Percentiles rank a stretch among this genome's conserved stretches.
Evolutionary conservation across 2,888 invertebrate species (phyloP).

Genomic region (Acanthococcus lagerstroemiae): DNA sequence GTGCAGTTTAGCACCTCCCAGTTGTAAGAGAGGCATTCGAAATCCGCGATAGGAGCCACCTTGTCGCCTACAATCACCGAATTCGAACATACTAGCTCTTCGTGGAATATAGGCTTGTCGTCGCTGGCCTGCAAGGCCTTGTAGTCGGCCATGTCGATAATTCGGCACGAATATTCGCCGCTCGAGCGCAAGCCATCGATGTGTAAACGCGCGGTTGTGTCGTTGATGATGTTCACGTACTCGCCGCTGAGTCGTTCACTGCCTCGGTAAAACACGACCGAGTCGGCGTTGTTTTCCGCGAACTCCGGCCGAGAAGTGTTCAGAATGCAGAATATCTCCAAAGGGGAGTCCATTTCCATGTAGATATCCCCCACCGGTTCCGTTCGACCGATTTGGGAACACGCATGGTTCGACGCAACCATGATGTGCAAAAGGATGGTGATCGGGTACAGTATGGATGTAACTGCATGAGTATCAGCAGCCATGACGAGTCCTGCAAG

Average conservation of each 20-base stretch:
- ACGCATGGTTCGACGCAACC: too few species aligned
- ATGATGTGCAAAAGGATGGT: too few species aligned
- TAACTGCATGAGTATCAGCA: too few species aligned
- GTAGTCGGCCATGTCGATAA: conserved; percentile 40
- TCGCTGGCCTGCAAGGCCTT: too few species aligned
- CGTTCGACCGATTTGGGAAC: too few species aligned
- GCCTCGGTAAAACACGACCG: conserved; percentile 45
- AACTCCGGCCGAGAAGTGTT: conserved; percentile 39
- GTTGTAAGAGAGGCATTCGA: conserved; percentile 62
- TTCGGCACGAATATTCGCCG: conserved; percentile 49
- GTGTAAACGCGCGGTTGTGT: conserved; percentile 52
- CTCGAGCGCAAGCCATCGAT: conserved; percentile 49
- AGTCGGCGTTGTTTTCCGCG: conserved; percentile 47
- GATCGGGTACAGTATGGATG: too few species aligned
- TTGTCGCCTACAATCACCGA: conserved; percentile 50
- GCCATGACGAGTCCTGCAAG: too few species aligned
- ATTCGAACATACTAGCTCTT: conserved; percentile 47
- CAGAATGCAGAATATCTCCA: conserved; percentile 56
- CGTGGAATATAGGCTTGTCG: too few species aligned
- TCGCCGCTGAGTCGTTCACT: conserved; percentile 42
- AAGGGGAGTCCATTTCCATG: conserved; percentile 50
- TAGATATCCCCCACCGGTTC: conserved; percentile 50
- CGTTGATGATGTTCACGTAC: conserved; percentile 49
- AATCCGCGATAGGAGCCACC: conserved; percentile 46
- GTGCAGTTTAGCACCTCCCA: conserved; percentile 63